These are phyloP conservation scores for Euphydryas editha DNA, from an alignment of 2,888 invertebrate species.

Conservation along the genomic window DNA sequence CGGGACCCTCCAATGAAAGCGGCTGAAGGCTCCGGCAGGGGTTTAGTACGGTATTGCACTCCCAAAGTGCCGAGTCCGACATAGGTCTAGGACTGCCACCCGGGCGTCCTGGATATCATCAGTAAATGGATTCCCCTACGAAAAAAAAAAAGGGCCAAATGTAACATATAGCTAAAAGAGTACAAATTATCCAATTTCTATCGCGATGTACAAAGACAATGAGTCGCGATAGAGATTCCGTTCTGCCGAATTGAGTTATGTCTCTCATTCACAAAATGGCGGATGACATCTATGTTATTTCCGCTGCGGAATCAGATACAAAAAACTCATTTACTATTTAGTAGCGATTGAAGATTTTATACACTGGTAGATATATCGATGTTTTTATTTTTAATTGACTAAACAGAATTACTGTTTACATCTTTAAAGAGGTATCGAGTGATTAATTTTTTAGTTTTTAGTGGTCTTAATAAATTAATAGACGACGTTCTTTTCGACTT, in stretches of 20 bases:
- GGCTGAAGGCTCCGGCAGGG: too few species aligned
- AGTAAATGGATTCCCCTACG: too few species aligned
- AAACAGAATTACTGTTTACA: too few species aligned
- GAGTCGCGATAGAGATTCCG: slow-evolving; percentile 62
- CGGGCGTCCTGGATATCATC: too few species aligned
- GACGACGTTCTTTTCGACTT: too few species aligned
- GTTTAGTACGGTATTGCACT: too few species aligned
- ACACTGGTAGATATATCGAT: neutral
- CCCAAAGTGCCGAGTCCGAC: too few species aligned
- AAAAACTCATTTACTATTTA: slow-evolving; percentile 36
- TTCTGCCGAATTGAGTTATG: slow-evolving; percentile 48
- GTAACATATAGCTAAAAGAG: slow-evolving; percentile 35
- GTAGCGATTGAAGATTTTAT: neutral
- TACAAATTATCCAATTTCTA: slow-evolving; percentile 65
- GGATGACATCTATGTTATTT: slow-evolving; percentile 42
- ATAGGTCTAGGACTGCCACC: too few species aligned
- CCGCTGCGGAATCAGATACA: slow-evolving; percentile 38
- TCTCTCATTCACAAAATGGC: slow-evolving; percentile 39
- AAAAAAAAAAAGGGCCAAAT: slow-evolving; percentile 10
- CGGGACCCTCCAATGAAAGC: too few species aligned
- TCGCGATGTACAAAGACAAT: slow-evolving; percentile 60
- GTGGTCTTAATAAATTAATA: too few species aligned
- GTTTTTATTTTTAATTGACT: neutral
- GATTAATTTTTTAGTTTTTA: too few species aligned
- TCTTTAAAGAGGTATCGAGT: too few species aligned